A percentile compares a stretch with the other conserved stretches of the same genome.
Evolutionary conservation across 1,140 invertebrate genomes (phyloP).

Genomic region (Heterodera schachtii): DNA sequence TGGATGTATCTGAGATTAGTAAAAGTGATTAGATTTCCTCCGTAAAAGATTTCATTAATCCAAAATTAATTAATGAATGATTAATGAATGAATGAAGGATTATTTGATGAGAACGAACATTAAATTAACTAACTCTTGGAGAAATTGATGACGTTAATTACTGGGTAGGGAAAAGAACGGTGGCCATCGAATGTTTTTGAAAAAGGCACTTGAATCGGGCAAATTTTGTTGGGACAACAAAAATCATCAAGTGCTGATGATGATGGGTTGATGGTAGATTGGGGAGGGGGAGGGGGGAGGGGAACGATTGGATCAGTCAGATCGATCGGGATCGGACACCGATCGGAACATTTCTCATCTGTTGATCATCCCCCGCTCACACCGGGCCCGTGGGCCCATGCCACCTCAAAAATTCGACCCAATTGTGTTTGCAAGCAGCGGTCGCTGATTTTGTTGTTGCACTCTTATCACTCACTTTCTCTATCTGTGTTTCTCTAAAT

Average conservation of each 20-base stretch:
- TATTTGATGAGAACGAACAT: background rate
- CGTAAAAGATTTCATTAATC: too few relatives aligned
- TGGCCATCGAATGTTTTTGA: background rate
- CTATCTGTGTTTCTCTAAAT: too few relatives aligned
- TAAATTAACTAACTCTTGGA: background rate
- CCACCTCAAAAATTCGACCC: background rate
- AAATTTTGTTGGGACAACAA: conserved; percentile 1
- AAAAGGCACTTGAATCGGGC: background rate
- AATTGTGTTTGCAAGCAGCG: background rate
- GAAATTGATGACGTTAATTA: background rate
- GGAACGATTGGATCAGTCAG: background rate
- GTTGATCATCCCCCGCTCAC: too few relatives aligned
- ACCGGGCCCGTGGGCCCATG: too few relatives aligned
- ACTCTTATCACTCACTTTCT: background rate
- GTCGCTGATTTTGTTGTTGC: background rate
- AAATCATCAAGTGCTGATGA: background rate
- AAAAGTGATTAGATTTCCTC: too few relatives aligned
- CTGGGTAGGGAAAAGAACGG: background rate
- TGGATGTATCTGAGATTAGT: too few relatives aligned
- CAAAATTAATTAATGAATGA: too few relatives aligned
- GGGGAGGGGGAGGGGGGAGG: too few relatives aligned
- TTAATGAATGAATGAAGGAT: too few relatives aligned
- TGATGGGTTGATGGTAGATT: background rate
- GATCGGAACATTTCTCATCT: background rate
- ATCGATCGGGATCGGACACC: background rate